Evolutionary conservation across 2,888 invertebrate species (phyloP), one percentile per base, ranked within the genome.

Genomic region (Aphidoletes aphidimyza): DNA sequence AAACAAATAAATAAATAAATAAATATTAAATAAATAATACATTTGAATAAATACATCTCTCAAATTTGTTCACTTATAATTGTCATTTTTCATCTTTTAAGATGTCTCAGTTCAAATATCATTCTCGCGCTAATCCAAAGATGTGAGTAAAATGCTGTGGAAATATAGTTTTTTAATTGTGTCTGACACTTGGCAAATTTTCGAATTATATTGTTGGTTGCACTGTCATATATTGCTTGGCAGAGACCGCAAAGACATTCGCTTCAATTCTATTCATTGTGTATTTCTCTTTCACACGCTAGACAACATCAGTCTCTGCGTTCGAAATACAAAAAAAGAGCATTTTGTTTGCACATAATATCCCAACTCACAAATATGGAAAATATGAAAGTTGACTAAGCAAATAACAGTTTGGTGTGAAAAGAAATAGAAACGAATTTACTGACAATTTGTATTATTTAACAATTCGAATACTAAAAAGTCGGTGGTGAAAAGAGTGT

Each of bases 281-380:
- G 81, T 81, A 81, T 81, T 81, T 81, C 81, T 81, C 81, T 81
- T 81, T 81, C 81, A 37, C 81, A 81, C 81, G 81, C 81, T 81
- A 81, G 81, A 81, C 81, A 81, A 36, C 81, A 81, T 81, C 36
- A 11, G 37, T 19, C 37, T n/a, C n/a, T 54, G 54, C 17, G 22
- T 54, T n/a, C 19, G 22, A 8, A 6, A 54, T 19, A 54, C 6
- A n/a, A n/a, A 54, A 19, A 54, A 54, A 54, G 54, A 54, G 54
- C 54, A 54, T n/a, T 54, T 54, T 37, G 37, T 81, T 81, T 22
- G 81, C 81, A 81, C 37, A 81, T n/a, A 69, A 59, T 30, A 59
- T 81, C 37, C 37, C 81, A 81, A 81, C 22, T 37, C 22, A n/a
- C 81, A 81, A 81, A 69, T n/a, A 22, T 37, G 81, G 37, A 37